Conservation (phyloP, 1,140 invertebrate genomes). For the Frieseomelitta varia region DNA sequence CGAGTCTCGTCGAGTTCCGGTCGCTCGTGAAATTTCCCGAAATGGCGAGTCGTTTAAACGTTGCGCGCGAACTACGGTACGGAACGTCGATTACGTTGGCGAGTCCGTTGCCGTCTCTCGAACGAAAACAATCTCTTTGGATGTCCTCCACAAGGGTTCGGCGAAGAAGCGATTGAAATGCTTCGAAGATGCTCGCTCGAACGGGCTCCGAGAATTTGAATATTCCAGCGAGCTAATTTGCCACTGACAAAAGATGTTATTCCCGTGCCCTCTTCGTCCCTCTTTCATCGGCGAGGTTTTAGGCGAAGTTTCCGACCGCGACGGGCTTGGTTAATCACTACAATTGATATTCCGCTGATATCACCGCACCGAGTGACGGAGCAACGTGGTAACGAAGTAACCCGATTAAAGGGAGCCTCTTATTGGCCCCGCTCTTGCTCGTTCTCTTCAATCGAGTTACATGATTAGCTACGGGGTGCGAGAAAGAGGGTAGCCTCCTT, state of each 20-base stretch:
- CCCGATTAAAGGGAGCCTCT: slow-evolving; percentile 79
- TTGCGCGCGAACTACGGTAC: background rate
- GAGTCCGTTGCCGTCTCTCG: no score
- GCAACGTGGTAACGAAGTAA: slow-evolving; percentile 80
- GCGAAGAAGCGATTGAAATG: slow-evolving; percentile 66
- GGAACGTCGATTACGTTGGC: background rate
- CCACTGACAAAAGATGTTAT: slow-evolving; percentile 79
- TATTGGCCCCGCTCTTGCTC: slow-evolving; percentile 77
- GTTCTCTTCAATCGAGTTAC: slow-evolving; percentile 79
- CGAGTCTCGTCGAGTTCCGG: background rate
- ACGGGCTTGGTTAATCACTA: slow-evolving; percentile 81
- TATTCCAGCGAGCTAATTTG: slow-evolving; percentile 73
- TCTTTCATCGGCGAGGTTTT: slow-evolving; percentile 51
- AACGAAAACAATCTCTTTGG: background rate
- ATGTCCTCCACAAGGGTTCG: slow-evolving; percentile 14
- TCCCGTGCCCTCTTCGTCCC: slow-evolving; percentile 57
- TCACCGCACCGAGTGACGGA: slow-evolving; percentile 79
- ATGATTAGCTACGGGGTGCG: slow-evolving; percentile 73
- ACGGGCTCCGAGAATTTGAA: slow-evolving; percentile 68
- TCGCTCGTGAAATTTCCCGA: slow-evolving; percentile 13
- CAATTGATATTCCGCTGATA: slow-evolving; percentile 83
- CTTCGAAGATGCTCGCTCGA: slow-evolving; percentile 54
- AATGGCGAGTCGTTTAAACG: background rate
- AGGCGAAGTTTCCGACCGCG: slow-evolving; percentile 71
- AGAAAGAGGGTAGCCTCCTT: slow-evolving; percentile 26